Evolutionary conservation across 2,797 vertebrate genomes (phyloP).

Genomic region (Avahi laniger): DNA sequence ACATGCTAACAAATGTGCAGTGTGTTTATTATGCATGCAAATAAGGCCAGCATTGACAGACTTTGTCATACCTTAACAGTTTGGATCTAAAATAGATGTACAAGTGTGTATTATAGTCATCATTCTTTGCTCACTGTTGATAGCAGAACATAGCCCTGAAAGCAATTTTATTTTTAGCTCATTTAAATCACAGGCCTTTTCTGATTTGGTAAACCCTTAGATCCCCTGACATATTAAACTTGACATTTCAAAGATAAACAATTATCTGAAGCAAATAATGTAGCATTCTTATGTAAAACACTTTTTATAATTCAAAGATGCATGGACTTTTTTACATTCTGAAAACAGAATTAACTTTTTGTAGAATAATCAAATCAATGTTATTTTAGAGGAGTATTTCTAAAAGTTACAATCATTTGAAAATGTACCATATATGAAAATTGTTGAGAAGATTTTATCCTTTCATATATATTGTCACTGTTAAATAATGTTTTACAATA

Average conservation of each 20-base stretch:
- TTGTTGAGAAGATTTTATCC: not conserved
- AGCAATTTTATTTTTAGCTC: slow-evolving; percentile 25
- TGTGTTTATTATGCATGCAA: not conserved
- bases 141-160: not conserved
- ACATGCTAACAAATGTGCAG: not conserved
- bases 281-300: not conserved
- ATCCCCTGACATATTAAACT: not conserved
- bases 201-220: not conserved
- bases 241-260: slow-evolving; percentile 14
- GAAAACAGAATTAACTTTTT: not conserved
- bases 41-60: not conserved
- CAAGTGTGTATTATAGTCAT: not conserved
- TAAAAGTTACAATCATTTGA: not conserved
- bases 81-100: not conserved
- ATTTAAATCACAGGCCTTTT: not conserved
- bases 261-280: slow-evolving; percentile 12
- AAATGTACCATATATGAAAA: not conserved
- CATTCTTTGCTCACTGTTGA: not conserved
- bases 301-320: not conserved
- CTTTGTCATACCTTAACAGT: not conserved
- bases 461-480: not conserved
- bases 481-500: not conserved
- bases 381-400: not conserved
- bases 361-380: not conserved
- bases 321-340: not conserved